Evolutionary conservation across 1,140 invertebrate species (phyloP).

Genomic region (Stratiolaelaps scimitus): DNA sequence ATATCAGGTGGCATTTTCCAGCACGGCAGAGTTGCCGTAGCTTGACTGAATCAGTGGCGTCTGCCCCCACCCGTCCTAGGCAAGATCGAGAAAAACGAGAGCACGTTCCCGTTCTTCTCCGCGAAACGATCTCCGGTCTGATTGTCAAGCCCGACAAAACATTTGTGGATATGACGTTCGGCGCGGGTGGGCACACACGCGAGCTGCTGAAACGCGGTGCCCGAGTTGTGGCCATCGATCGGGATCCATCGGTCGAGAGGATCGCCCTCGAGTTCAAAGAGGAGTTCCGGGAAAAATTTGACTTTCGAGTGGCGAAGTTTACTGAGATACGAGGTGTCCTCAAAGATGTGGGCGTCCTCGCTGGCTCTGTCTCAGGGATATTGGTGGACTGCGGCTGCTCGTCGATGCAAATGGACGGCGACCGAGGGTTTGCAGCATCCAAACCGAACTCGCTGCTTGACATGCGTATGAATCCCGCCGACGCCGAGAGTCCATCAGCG

Average conservation of each 20-base stretch:
- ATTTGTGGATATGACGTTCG: conserved; percentile 83
- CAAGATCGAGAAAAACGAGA: too few relatives aligned
- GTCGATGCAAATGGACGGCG: conserved; percentile 79
- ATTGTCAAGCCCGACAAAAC: conserved; percentile 37
- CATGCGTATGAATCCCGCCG: conserved; percentile 80
- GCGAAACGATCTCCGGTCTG: too few relatives aligned
- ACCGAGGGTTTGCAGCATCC: conserved; percentile 70
- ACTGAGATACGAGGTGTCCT: conserved; percentile 45
- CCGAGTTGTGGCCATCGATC: conserved; percentile 65
- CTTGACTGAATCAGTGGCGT: too few relatives aligned
- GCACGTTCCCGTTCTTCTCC: too few relatives aligned
- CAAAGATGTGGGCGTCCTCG: conserved; percentile 46
- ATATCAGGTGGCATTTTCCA: too few relatives aligned
- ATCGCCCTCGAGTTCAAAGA: conserved; percentile 51
- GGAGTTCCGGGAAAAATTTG: conserved; percentile 54
- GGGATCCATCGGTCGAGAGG: conserved; percentile 64
- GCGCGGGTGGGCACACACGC: conserved; percentile 70
- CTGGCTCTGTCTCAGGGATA: conserved; percentile 64
- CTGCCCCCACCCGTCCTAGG: too few relatives aligned
- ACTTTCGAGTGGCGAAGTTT: conserved; percentile 59
- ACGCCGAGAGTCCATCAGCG: conserved; percentile 57
- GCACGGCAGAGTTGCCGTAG: too few relatives aligned
- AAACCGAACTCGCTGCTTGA: conserved; percentile 68
- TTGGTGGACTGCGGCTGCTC: conserved; percentile 91
- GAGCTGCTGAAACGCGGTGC: conserved; percentile 50